Evolutionary conservation across 2,797 vertebrate genomes (phyloP).

Genomic region (Melanotaenia maccullochi): DNA sequence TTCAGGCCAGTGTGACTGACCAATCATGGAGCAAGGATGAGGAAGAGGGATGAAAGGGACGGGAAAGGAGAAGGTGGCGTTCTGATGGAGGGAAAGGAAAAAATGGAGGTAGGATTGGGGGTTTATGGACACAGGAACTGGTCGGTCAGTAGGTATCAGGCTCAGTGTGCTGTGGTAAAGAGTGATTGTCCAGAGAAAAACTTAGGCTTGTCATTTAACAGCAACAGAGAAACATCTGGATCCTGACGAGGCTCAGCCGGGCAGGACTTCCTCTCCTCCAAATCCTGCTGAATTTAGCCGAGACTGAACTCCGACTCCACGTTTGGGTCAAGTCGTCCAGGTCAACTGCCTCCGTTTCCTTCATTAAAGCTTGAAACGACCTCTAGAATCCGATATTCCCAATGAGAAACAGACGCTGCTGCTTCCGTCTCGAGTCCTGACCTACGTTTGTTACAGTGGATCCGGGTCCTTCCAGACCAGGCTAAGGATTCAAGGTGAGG

Average conservation of each 20-base stretch:
- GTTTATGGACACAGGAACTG: constrained; percentile 76
- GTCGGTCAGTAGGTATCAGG: constrained; percentile 79
- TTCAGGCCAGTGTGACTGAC: constrained; percentile 61
- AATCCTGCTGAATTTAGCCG: neutral
- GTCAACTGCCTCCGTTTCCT: constrained; percentile 15
- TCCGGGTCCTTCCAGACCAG: constrained; percentile 6
- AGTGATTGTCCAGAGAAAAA: constrained; percentile 84
- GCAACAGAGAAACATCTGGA: constrained; percentile 44
- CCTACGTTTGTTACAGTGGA: constrained; percentile 12
- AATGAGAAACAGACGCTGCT: neutral
- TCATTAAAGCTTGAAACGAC: constrained; percentile 55
- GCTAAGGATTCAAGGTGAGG: neutral
- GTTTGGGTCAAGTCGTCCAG: neutral
- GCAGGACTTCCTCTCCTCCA: neutral
- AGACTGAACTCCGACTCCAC: neutral
- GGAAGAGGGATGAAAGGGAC: neutral
- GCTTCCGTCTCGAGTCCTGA: neutral
- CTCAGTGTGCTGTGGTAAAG: constrained; percentile 83
- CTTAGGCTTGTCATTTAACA: constrained; percentile 15
- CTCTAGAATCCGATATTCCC: neutral
- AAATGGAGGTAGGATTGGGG: neutral
- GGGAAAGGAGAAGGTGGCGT: neutral
- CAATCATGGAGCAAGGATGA: constrained; percentile 38
- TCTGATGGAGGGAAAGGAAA: neutral
- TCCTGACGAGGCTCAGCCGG: constrained; percentile 41